Conservation (phyloP, 1,140 invertebrate genomes). For the Trinorchestia longiramus region DNA sequence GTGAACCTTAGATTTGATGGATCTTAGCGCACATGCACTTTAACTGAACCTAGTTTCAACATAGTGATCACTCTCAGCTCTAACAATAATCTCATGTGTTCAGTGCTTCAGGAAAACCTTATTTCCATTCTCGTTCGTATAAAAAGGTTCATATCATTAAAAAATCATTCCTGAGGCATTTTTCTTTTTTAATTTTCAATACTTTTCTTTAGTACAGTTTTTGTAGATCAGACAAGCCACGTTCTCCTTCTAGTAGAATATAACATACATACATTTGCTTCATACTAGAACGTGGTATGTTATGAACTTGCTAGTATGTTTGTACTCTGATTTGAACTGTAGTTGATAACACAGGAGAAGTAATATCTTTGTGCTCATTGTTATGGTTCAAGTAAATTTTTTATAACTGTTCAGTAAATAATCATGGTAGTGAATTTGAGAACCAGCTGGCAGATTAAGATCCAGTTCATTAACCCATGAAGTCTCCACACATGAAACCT, state of each 20-base stretch:
- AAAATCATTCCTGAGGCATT: background rate
- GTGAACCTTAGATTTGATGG: too few relatives aligned
- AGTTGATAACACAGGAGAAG: too few relatives aligned
- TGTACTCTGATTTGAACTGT: too few relatives aligned
- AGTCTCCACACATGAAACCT: background rate
- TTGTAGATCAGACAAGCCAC: background rate
- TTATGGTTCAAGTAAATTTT: too few relatives aligned
- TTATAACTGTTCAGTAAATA: too few relatives aligned
- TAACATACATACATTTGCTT: too few relatives aligned
- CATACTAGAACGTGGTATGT: too few relatives aligned
- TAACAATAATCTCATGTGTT: background rate
- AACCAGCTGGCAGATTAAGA: background rate
- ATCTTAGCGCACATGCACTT: too few relatives aligned
- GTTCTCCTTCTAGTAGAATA: background rate
- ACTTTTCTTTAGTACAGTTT: background rate
- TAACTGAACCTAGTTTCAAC: too few relatives aligned
- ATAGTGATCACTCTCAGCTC: background rate
- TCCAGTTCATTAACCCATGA: background rate
- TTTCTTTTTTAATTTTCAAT: background rate
- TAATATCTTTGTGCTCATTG: too few relatives aligned
- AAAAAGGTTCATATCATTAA: background rate
- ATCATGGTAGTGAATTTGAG: background rate
- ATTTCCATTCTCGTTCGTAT: background rate
- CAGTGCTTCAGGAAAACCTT: background rate
- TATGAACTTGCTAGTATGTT: too few relatives aligned